Conservation (phyloP, 64 coral and sea anemone species). For the Trachythela sp. region DNA sequence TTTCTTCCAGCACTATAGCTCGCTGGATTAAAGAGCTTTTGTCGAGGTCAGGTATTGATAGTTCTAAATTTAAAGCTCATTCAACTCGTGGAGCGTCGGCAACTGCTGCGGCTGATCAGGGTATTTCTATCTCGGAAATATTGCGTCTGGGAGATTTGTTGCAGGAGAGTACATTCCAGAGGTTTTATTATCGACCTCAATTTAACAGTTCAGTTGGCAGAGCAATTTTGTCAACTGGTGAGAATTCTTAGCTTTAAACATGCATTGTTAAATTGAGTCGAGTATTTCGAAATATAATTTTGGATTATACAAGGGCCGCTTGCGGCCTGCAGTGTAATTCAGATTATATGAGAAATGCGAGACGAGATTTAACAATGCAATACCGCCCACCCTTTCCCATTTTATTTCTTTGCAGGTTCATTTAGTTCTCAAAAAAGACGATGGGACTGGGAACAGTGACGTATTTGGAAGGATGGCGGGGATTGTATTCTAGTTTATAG, state of each 20-base stretch:
- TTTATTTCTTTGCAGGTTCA: background rate
- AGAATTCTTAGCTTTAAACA: constrained; percentile 29
- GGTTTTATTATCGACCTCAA: constrained; percentile 38
- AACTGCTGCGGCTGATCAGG: background rate
- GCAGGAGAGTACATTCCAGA: background rate
- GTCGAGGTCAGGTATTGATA: background rate
- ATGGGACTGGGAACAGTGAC: background rate
- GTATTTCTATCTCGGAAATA: background rate
- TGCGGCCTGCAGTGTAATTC: constrained; percentile 24
- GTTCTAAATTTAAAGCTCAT: background rate
- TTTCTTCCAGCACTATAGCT: constrained; percentile 29
- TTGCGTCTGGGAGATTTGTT: background rate
- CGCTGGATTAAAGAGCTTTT: constrained; percentile 7
- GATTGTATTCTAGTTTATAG: background rate
- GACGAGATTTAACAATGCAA: constrained; percentile 34
- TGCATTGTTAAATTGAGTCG: constrained; percentile 7
- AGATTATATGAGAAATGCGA: constrained; percentile 25
- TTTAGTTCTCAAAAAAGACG: background rate
- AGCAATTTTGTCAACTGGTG: background rate
- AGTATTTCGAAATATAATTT: background rate
- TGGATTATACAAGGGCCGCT: constrained; percentile 29
- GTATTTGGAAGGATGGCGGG: background rate
- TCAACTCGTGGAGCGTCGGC: background rate
- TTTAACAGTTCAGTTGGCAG: background rate
- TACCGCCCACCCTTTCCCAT: background rate